phyloP scores from a whole-genome alignment of 2,113 vertebrate species.

The Aphelocoma coerulescens region DNA sequence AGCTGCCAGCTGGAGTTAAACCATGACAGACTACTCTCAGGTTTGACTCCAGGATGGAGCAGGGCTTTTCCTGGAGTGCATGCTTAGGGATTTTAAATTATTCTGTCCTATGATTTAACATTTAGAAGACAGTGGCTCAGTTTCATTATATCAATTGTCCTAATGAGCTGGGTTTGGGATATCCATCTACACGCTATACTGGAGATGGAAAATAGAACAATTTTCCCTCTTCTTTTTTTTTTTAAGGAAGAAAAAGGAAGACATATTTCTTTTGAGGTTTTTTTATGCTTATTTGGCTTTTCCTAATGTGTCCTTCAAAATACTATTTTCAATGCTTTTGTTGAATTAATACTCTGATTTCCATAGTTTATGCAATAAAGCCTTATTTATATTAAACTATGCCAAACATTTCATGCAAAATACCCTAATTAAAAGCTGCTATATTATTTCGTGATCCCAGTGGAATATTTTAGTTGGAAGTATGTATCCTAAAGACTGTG shows the following conservation, averaged over 20 bases:
- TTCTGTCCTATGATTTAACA: not conserved
- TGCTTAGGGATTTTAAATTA: not conserved
- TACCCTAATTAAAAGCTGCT: constrained; percentile 12
- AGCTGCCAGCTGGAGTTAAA: not conserved
- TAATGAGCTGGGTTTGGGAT: not conserved
- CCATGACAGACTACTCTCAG: not conserved
- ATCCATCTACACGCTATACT: not conserved
- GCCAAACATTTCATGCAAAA: not conserved
- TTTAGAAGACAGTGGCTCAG: not conserved
- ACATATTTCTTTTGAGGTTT: not conserved
- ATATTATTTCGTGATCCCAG: not conserved
- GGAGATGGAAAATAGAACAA: not conserved
- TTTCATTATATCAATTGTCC: not conserved
- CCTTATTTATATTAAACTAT: not conserved
- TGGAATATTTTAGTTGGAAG: not conserved
- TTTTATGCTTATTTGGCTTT: not conserved
- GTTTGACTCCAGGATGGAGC: not conserved
- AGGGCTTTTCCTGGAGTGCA: not conserved
- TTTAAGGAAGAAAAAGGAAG: not conserved
- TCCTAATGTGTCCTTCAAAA: not conserved
- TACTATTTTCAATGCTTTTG: not conserved
- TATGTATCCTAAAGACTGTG: not conserved
- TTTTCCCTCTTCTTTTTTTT: not conserved
- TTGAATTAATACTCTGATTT: constrained; percentile 17
- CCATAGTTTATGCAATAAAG: not conserved